phyloP scores from a whole-genome alignment of 2,113 vertebrate species.

The Mirza zaza region DNA sequence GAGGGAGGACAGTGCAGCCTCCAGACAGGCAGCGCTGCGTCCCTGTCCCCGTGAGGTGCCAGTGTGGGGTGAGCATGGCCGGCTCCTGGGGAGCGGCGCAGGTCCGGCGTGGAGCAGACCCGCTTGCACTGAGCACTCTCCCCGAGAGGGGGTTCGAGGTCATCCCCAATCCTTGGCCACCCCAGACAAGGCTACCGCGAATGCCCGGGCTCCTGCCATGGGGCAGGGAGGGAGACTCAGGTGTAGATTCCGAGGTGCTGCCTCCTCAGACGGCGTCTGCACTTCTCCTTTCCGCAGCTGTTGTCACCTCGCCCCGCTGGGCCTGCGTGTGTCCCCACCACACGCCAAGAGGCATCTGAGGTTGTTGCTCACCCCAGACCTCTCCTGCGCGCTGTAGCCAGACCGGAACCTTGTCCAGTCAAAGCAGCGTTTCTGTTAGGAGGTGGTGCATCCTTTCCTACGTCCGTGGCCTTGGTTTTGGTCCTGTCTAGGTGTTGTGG shows the following conservation, averaged over 20 bases:
- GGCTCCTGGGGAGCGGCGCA: too few species aligned
- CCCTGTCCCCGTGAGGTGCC: rapidly evolving
- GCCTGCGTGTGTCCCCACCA: neutral
- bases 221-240: too few species aligned
- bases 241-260: too few species aligned
- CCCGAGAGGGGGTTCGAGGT: rapidly evolving
- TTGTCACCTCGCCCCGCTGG: rapidly evolving
- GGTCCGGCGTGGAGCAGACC: rapidly evolving
- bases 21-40: neutral
- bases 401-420: neutral
- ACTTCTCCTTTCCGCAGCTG: rapidly evolving
- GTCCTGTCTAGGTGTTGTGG: neutral
- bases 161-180: neutral
- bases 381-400: neutral
- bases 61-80: rapidly evolving
- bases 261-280: neutral
- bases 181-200: too few species aligned
- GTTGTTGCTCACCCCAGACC: neutral
- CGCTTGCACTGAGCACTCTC: rapidly evolving
- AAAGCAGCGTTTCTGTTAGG: neutral
- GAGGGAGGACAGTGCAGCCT: neutral
- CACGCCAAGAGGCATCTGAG: neutral
- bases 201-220: too few species aligned
- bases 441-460: neutral
- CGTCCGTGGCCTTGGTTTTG: neutral